Base-by-base conservation (phyloP, 2,797 vertebrate species). In the Oceanodroma leucorhoa region DNA sequence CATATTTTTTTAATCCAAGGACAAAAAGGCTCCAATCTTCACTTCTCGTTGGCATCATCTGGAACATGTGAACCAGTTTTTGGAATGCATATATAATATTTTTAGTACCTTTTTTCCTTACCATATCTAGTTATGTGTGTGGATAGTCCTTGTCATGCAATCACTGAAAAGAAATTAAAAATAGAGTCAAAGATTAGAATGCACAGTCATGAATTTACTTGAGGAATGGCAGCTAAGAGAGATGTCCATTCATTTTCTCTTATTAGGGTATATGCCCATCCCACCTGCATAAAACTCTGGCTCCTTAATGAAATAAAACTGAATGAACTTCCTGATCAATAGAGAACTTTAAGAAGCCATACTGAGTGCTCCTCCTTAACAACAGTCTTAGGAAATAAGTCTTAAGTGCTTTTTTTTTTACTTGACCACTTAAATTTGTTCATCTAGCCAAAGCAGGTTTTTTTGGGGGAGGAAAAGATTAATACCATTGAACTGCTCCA, bases 181-280 rank as follows among this genome's bases (percentile, higher is more conserved):
- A 76, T 36, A 12, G 10, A 67, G 8, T 71, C 8, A 71, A 61
- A 40, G 14, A 40, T 43, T 62, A 27, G 17, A 85, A 69, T 27
- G 12, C 5, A 36, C 8, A 22, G 22, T 50, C 6, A 27, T 34
- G 1, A 54, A 76, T 50, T 71, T 72, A 17, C 27, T 57, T 43
- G 55, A 85, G 30, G 51, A 64, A 23, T 0, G 0, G 8, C 20
- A 32, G 3, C 26, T 66, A 22, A 55, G 54, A 54, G 21, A 57
- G 9, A 24, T 3, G 3, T 34, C 6, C 12, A 43, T 67, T 76
- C 14, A 20, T 83, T 65, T 70, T 60, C 23, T 10, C 13, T 79
- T 32, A 15, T 46, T 58, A 38, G 17, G 5, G 4, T 51, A 26
- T 7, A 5, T 45, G 12, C 4, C 6, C 43, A 20, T 57, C 16